These are phyloP conservation scores for Syngnathus acus DNA, from an alignment of 2,797 vertebrate species.

Conservation along the genomic window DNA sequence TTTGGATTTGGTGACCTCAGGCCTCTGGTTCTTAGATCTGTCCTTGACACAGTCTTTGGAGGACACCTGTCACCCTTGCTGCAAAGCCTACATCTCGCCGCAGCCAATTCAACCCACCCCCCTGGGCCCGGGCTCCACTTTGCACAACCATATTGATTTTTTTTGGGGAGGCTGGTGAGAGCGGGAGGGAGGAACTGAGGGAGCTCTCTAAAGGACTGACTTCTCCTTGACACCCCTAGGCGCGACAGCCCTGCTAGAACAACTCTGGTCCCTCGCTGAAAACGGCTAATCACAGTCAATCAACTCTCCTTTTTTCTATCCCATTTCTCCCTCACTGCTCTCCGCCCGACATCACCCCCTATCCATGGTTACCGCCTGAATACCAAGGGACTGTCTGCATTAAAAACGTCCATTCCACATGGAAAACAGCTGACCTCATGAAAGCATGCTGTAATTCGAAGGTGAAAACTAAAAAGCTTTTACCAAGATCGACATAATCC, in stretches of 20 bases:
- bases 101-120: slow-evolving; percentile 43
- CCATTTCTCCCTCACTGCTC: slow-evolving; percentile 19
- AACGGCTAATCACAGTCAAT: slow-evolving; percentile 68
- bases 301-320: slow-evolving; percentile 45
- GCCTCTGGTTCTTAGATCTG: slow-evolving; percentile 63
- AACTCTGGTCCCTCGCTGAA: slow-evolving; percentile 46
- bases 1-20: slow-evolving; percentile 35
- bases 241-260: slow-evolving; percentile 54
- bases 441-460: slow-evolving; percentile 68
- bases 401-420: slow-evolving; percentile 56
- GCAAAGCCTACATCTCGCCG: slow-evolving; percentile 40
- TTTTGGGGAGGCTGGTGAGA: slow-evolving; percentile 60
- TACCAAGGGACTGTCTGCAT: slow-evolving; percentile 59
- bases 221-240: slow-evolving; percentile 70
- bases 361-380: slow-evolving; percentile 41
- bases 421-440: slow-evolving; percentile 68
- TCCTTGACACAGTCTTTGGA: slow-evolving; percentile 72
- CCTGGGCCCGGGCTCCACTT: slow-evolving; percentile 68
- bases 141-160: slow-evolving; percentile 76
- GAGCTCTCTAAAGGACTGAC: slow-evolving; percentile 63
- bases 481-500: slow-evolving; percentile 57
- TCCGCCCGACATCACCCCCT: slow-evolving; percentile 11
- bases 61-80: slow-evolving; percentile 53
- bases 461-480: slow-evolving; percentile 71
- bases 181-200: slow-evolving; percentile 36